A percentile compares a stretch with the other conserved stretches of the same genome.
Conservation (phyloP, 2,888 invertebrate species). For the Diarsia brunnea region DNA sequence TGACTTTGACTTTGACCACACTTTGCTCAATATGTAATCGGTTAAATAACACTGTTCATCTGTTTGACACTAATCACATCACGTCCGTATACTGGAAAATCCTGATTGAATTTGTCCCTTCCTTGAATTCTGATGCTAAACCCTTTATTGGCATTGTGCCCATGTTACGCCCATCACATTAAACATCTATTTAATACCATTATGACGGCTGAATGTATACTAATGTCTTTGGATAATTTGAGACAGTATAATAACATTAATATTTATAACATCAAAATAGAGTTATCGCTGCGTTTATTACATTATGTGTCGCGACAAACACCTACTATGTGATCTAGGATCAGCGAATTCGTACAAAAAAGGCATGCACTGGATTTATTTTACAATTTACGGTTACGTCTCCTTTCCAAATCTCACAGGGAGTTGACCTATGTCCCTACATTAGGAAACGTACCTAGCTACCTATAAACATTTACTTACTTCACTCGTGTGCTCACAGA, state of each 20-base stretch:
- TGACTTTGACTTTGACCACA: too few species aligned
- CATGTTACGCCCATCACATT: conserved; percentile 10
- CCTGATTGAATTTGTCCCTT: conserved; percentile 5
- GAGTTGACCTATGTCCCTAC: not conserved
- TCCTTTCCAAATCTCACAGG: not conserved
- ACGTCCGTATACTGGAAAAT: conserved; percentile 1
- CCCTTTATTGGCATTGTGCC: conserved; percentile 36
- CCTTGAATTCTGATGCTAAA: conserved; percentile 23
- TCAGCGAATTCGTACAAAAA: too few species aligned
- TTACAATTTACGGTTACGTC: too few species aligned
- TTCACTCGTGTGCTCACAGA: conserved; percentile 49
- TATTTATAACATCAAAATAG: conserved; percentile 18
- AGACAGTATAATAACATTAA: conserved; percentile 13
- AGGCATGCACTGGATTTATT: too few species aligned
- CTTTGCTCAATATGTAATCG: not conserved
- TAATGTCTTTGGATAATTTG: conserved; percentile 21
- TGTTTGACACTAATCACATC: conserved; percentile 15
- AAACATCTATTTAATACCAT: conserved; percentile 40
- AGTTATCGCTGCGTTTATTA: not conserved
- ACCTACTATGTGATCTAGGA: too few species aligned
- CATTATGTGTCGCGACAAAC: too few species aligned
- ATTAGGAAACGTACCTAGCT: too few species aligned
- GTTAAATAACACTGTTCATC: not conserved
- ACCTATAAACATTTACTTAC: not conserved
- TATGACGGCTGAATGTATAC: conserved; percentile 4